phyloP scores from a whole-genome alignment of 2,888 invertebrate species.

The Callyntrura guangdongensis region DNA sequence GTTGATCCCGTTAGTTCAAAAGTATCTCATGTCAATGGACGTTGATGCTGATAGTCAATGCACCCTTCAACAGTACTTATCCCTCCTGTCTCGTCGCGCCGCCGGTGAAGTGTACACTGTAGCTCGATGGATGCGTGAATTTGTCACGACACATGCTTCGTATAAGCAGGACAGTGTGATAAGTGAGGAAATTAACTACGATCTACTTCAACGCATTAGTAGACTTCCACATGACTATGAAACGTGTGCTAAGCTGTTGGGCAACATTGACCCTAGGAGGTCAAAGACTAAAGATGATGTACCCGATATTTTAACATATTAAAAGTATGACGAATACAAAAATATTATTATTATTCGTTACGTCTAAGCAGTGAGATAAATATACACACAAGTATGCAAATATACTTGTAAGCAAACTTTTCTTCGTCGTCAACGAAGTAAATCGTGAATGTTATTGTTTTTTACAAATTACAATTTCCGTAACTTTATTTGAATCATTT shows the following conservation, averaged over 20 bases:
- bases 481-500: no score
- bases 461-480: not conserved
- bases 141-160: conserved; percentile 94
- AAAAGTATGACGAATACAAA: conserved; percentile 29
- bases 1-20: conserved; percentile 96
- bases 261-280: conserved; percentile 88
- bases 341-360: not conserved
- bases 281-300: conserved; percentile 95
- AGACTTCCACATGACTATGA: conserved; percentile 79
- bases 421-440: not conserved
- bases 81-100: conserved; percentile 94
- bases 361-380: not conserved
- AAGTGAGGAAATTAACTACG: conserved; percentile 95
- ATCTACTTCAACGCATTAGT: conserved; percentile 88
- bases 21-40: conserved; percentile 97
- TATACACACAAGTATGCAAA: not conserved
- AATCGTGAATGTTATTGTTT: conserved; percentile 30
- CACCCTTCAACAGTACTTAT: conserved; percentile 95
- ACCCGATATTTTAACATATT: conserved; percentile 87
- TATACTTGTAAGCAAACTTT: conserved; percentile 3
- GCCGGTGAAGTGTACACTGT: conserved; percentile 96
- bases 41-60: conserved; percentile 99
- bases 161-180: conserved; percentile 97
- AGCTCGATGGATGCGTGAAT: conserved; percentile 97
- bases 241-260: conserved; percentile 92